Conservation (phyloP, 2,113 vertebrate species). For the Oreochromis niloticus region DNA sequence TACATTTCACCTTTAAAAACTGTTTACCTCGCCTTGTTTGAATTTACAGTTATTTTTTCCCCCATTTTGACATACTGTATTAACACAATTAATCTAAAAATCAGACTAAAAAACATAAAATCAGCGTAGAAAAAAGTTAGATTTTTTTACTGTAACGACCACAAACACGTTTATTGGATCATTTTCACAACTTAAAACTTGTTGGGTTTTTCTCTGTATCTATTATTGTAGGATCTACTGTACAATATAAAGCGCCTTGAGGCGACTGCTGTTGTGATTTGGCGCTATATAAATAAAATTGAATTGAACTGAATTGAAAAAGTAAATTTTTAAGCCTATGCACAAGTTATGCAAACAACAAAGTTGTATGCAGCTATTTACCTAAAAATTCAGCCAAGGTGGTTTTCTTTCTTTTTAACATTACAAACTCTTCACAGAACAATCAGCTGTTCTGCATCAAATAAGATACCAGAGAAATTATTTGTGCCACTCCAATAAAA, state of each 20-base stretch:
- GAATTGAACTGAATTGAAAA: no score
- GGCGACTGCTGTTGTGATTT: no score
- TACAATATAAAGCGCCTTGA: no score
- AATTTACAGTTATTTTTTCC: accelerated
- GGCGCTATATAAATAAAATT: no score
- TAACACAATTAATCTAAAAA: accelerated
- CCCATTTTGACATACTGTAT: not conserved
- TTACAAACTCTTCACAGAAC: not conserved
- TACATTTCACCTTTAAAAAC: not conserved
- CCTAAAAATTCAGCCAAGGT: not conserved
- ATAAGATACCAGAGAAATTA: not conserved
- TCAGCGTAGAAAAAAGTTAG: not conserved
- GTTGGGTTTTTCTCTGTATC: no score
- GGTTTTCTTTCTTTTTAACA: not conserved
- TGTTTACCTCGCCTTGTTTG: not conserved
- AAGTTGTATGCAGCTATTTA: not conserved
- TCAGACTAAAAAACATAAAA: not conserved
- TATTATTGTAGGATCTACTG: no score
- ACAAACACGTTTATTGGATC: not conserved
- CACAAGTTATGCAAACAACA: not conserved
- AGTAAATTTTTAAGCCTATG: not conserved
- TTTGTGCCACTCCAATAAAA: not conserved
- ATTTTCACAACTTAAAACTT: not conserved
- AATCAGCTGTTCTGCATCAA: not conserved
- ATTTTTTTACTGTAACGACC: not conserved